Percentiles rank a stretch among this genome's conserved stretches.
Conservation (phyloP, 2,888 invertebrate genomes). For the Dione vanillae region DNA sequence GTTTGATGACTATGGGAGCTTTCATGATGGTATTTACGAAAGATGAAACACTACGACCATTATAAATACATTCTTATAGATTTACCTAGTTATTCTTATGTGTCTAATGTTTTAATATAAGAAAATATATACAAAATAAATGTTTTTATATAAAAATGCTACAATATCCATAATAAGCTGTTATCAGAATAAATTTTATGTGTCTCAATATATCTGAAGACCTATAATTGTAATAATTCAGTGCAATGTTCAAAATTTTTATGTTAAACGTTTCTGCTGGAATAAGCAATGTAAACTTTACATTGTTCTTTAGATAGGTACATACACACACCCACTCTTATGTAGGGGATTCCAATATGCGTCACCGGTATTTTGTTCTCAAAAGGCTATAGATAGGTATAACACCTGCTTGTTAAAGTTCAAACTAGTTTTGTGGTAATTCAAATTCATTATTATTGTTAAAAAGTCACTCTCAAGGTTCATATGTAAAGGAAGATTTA, state of each 20-base stretch:
- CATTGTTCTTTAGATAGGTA: background rate
- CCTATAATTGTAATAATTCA: background rate
- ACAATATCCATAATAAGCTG: too few species aligned
- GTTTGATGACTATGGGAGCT: conserved; percentile 2
- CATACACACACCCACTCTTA: background rate
- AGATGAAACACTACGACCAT: conserved; percentile 5
- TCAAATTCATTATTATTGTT: too few species aligned
- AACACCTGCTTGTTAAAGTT: conserved; percentile 35
- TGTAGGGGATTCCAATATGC: conserved; percentile 1
- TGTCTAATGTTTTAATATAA: too few species aligned
- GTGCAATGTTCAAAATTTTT: background rate
- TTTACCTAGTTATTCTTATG: background rate
- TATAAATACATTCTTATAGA: background rate
- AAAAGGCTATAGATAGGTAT: background rate
- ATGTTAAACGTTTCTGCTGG: background rate
- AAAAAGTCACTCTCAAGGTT: background rate
- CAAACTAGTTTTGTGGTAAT: conserved; percentile 9
- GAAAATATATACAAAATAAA: too few species aligned
- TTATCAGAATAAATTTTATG: too few species aligned
- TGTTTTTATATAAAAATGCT: too few species aligned
- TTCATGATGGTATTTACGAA: conserved; percentile 6
- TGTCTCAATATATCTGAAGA: too few species aligned
- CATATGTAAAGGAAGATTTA: too few species aligned
- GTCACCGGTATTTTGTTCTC: conserved; percentile 3
- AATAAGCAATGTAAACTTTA: conserved; percentile 4